Base-by-base conservation (phyloP, 1,140 invertebrate species). In the Drosophila asahinai region DNA sequence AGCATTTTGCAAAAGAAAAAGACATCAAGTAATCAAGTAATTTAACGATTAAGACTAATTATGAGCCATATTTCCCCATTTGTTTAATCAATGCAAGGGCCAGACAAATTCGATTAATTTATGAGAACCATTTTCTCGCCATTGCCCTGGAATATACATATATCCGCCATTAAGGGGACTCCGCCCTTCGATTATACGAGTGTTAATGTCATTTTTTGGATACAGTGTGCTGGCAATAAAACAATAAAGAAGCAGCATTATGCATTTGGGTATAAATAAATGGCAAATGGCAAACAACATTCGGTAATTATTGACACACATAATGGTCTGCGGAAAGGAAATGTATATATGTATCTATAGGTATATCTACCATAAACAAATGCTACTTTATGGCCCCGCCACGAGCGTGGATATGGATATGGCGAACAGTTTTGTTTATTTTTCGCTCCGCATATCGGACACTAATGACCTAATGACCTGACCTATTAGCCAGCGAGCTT, bases 291-390 rank as follows among this genome's bases (percentile, higher is more conserved):
- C 27, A 51, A 76, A 77, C 70, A 51, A 47, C 57, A 58, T 59
- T 76, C 22, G 42, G 65, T 52, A 65, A 83, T 75, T 83, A 70
- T 68, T 82, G 80, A 74, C 75, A 71, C 62, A 66, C 62, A 66
- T 67, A 63, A 60, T 66, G 45, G 48, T 27, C 45, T 38, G 47
- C 43, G 48, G 15, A 65, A 57, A 48, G 33, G 51, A 59, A 61
- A 80, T 58, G 6, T 38, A n/a, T 45, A 48, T 49, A 40, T 15
- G 47, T 6, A 55, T 22, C 33, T 15, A 19, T 30, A 25, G 8
- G 25, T 36, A 38, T 22, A n/a, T 27, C 38, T 8, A 12, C 25
- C 9, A 62, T 17, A 58, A 58, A 59, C 65, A 73, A 73, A 73
- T 61, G 48, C 17, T 40, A 42, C 22, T 25, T 15, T 57, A 58